Conservation (phyloP, 2,888 invertebrate species). For the Phymatocera aterrima region DNA sequence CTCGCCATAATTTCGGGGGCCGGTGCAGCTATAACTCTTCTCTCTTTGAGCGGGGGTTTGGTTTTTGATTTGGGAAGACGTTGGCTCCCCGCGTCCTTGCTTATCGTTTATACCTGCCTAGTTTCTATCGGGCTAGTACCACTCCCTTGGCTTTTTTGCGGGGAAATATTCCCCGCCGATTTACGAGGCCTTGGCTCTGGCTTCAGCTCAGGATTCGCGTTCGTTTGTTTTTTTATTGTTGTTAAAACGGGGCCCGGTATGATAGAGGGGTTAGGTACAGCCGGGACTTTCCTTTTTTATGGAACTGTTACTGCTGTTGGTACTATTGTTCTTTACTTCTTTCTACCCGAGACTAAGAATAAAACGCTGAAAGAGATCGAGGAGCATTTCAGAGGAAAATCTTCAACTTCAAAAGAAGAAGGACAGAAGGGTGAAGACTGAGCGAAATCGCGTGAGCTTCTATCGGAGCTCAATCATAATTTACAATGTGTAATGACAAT, state of each 20-base stretch:
- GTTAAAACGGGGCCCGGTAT: slow-evolving; percentile 83
- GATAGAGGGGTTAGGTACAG: slow-evolving; percentile 77
- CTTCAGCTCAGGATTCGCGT: slow-evolving; percentile 80
- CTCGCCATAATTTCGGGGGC: slow-evolving; percentile 81
- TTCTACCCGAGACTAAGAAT: slow-evolving; percentile 83
- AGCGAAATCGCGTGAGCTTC: not conserved
- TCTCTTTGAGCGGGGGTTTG: slow-evolving; percentile 76
- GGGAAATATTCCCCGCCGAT: slow-evolving; percentile 82
- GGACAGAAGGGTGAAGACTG: not conserved
- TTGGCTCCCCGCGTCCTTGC: slow-evolving; percentile 76
- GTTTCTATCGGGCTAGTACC: slow-evolving; percentile 81
- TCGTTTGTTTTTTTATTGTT: slow-evolving; percentile 80
- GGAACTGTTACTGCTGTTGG: slow-evolving; percentile 79
- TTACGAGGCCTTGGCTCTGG: slow-evolving; percentile 83
- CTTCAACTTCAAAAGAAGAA: not conserved
- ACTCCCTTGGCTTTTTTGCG: slow-evolving; percentile 86
- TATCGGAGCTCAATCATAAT: not conserved
- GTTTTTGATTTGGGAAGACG: slow-evolving; percentile 74
- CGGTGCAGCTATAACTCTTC: slow-evolving; percentile 80
- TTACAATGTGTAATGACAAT: too few species aligned
- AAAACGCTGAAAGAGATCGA: slow-evolving; percentile 83
- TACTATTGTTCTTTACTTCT: slow-evolving; percentile 78
- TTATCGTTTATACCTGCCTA: slow-evolving; percentile 79
- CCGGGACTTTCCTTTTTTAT: slow-evolving; percentile 80
- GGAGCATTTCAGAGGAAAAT: slow-evolving; percentile 74